Evolutionary conservation across 2,888 invertebrate genomes (phyloP).

Genomic region (Argyresthia goedartella): DNA sequence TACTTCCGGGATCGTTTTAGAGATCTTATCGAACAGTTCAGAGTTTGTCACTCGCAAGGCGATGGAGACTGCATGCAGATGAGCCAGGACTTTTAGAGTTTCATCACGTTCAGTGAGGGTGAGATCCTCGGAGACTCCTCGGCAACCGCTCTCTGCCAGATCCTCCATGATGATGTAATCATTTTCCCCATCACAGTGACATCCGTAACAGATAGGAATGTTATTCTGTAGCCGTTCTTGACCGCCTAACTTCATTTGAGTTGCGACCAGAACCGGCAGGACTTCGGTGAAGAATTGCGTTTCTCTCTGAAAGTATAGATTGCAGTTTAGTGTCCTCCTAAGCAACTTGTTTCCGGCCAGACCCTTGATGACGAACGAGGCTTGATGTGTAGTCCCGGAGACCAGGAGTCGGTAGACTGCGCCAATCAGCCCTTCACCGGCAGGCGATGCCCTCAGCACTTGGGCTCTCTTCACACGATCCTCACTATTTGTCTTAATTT

Average conservation of each 20-base stretch:
- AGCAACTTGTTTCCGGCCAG: conserved; percentile 24
- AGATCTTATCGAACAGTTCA: conserved; percentile 22
- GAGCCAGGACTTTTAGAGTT: conserved; percentile 29
- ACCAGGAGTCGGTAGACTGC: conserved; percentile 33
- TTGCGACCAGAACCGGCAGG: conserved; percentile 23
- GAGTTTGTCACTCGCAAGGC: conserved; percentile 26
- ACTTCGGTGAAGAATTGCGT: conserved; percentile 26
- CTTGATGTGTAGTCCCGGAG: conserved; percentile 16
- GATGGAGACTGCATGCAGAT: conserved; percentile 37
- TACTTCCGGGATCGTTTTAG: conserved; percentile 22
- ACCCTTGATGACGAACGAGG: conserved; percentile 31
- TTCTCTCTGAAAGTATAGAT: conserved; percentile 29
- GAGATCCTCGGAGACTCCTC: conserved; percentile 20
- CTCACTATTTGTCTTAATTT: conserved; percentile 25
- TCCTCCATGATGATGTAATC: conserved; percentile 40
- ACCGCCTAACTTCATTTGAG: conserved; percentile 26
- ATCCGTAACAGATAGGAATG: conserved; percentile 29
- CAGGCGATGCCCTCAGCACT: conserved; percentile 27
- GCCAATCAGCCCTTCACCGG: conserved; percentile 34
- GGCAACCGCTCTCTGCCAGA: conserved; percentile 22
- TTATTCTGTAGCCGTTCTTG: conserved; percentile 27
- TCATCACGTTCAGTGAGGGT: conserved; percentile 22
- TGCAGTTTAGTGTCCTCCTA: conserved; percentile 22
- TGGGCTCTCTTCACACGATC: conserved; percentile 22
- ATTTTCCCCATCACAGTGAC: conserved; percentile 24